Conservation (phyloP, 2,797 vertebrate species). For the Triplophysa bombifrons region DNA sequence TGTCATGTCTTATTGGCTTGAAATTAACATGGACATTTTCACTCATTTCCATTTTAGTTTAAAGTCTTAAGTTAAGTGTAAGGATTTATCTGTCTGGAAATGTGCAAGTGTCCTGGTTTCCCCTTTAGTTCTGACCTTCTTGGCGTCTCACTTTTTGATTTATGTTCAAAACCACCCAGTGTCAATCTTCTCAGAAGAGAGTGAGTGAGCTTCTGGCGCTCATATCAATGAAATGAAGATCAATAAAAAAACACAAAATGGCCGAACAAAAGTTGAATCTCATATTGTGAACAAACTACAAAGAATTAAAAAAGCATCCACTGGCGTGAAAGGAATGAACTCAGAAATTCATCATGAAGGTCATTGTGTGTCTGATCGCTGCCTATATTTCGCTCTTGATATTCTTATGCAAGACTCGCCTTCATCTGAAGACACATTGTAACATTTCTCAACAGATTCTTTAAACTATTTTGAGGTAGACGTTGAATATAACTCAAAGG, state of each 20-base stretch:
- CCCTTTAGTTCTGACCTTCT: conserved; percentile 19
- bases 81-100: conserved; percentile 17
- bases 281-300: background rate
- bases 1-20: background rate
- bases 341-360: background rate
- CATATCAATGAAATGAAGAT: conserved; percentile 11
- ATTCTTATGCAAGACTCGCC: background rate
- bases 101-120: conserved; percentile 15
- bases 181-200: conserved; percentile 22
- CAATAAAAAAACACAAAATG: background rate
- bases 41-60: background rate
- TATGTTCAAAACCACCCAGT: conserved; percentile 1
- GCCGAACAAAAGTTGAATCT: background rate
- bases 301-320: background rate
- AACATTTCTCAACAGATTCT: conserved; percentile 15
- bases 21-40: background rate
- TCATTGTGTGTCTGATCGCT: background rate
- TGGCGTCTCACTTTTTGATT: background rate
- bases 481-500: conserved; percentile 20
- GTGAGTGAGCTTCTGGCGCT: background rate
- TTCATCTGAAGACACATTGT: conserved; percentile 14
- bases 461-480: conserved; percentile 26
- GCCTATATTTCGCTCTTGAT: background rate
- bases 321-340: background rate
- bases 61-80: background rate